Conservation (phyloP, 2,888 invertebrate genomes). For the Andrena chrysosceles region DNA sequence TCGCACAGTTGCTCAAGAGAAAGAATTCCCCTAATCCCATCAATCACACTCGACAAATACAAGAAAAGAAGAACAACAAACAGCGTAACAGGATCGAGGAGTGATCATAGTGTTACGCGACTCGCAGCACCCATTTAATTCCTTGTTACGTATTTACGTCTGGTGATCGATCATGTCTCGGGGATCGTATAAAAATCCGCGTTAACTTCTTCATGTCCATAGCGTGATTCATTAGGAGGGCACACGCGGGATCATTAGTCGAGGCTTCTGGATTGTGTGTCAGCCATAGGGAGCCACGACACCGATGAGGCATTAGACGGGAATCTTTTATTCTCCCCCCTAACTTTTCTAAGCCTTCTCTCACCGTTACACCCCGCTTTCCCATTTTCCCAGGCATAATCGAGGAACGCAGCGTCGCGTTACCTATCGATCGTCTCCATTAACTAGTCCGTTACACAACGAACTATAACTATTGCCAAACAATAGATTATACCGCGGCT, state of each 20-base stretch:
- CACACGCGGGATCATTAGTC: slow-evolving; percentile 9
- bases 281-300: not conserved
- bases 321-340: not conserved
- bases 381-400: slow-evolving; percentile 32
- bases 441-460: slow-evolving; percentile 79
- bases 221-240: slow-evolving; percentile 5
- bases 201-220: slow-evolving; percentile 12
- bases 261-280: not conserved
- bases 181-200: slow-evolving; percentile 33
- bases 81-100: not conserved
- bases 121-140: slow-evolving; percentile 53
- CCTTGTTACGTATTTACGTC: slow-evolving; percentile 40
- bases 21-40: not conserved
- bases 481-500: slow-evolving; percentile 80
- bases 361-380: not conserved
- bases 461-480: slow-evolving; percentile 81
- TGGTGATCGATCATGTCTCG: slow-evolving; percentile 45
- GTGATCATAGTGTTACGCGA: slow-evolving; percentile 32
- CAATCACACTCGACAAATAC: not conserved
- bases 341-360: not conserved
- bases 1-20: not conserved
- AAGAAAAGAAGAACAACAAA: slow-evolving; percentile 14
- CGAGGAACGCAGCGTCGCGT: slow-evolving; percentile 38
- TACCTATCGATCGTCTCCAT: slow-evolving; percentile 75
- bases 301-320: not conserved